Evolutionary conservation across 2,113 vertebrate genomes (phyloP), one percentile per base, ranked within the genome.

Genomic region (Merops nubicus): DNA sequence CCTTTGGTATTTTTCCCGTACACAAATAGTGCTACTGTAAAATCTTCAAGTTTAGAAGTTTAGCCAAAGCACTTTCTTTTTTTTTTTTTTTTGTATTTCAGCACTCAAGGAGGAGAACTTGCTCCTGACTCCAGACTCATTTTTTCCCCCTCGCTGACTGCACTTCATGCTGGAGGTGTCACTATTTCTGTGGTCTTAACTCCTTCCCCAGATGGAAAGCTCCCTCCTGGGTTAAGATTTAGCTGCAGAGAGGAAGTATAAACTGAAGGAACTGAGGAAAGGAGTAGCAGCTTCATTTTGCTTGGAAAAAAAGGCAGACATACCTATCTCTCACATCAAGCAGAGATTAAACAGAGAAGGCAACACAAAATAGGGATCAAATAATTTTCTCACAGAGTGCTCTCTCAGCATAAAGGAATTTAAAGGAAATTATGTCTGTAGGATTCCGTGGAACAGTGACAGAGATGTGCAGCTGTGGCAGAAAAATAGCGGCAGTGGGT

Each of bases 321-420:
- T 53, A 54, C 59, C 65, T 60, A 6, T 76, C 75, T 78, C 45
- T 65, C 72, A 54, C 64, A 84, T 91, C 86, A 83, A 86, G 72
- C 6, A 3, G 63, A 88, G 83, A 94, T 93, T 72, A 89, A 96
- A 81, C 72, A 89, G 60, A 87, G 78, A 29, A 93, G 43, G 62
- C 77, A 91, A 68, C 38, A 56, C 6, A 5, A 81, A 87, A 62
- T 20, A 40, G 23, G 29, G 87, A 45, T 68, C 53, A 69, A 94
- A 72, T 73, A 18, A 54, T 59, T 93, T 93, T 79, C 63, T 48
- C 75, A 48, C n/a, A 25, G 63, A 92, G 34, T 57, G 59, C 50
- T 88, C 25, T 76, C 89, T 91, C 72, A 92, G 50, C 48, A 47
- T 45, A 83, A 33, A 40, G 59, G 85, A 91, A 43, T 85, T 54